phyloP scores from a whole-genome alignment of 2,113 vertebrate species.

The Engraulis encrasicolus region DNA sequence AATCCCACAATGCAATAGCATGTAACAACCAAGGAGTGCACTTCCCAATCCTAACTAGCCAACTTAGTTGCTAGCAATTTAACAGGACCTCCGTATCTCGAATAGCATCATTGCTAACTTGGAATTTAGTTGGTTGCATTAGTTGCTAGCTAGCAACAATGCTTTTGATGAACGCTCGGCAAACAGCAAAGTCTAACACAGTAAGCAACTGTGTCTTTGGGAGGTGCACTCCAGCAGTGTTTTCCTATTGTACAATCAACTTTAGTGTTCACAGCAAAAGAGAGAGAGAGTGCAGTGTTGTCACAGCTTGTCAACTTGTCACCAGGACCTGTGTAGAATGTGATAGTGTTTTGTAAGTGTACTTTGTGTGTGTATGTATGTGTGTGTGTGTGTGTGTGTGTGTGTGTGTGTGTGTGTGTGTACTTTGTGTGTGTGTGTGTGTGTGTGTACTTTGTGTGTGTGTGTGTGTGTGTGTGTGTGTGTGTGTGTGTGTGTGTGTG shows the following conservation, averaged over 20 bases:
- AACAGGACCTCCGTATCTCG: too few relatives aligned
- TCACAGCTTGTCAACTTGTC: not conserved
- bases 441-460: not conserved
- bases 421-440: not conserved
- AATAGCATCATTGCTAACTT: too few relatives aligned
- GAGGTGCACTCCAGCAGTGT: too few relatives aligned
- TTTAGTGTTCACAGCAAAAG: not conserved
- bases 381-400: constrained; percentile 15
- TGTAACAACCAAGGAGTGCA: not conserved
- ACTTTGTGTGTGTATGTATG: not conserved
- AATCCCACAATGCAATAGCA: not conserved
- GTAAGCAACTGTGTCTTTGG: too few relatives aligned
- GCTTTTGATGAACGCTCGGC: too few relatives aligned
- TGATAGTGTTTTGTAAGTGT: too few relatives aligned
- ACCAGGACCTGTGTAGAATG: not conserved
- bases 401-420: not conserved
- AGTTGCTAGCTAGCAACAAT: too few relatives aligned
- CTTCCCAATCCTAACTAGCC: too few relatives aligned
- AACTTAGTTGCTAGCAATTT: too few relatives aligned
- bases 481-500: constrained; percentile 2
- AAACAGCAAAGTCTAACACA: too few relatives aligned
- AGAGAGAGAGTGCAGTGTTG: not conserved
- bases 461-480: constrained; percentile 2
- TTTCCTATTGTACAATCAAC: constrained; percentile 10
- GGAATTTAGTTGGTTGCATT: too few relatives aligned